Conservation (phyloP, 1,140 invertebrate genomes). For the Drosophila saltans region DNA sequence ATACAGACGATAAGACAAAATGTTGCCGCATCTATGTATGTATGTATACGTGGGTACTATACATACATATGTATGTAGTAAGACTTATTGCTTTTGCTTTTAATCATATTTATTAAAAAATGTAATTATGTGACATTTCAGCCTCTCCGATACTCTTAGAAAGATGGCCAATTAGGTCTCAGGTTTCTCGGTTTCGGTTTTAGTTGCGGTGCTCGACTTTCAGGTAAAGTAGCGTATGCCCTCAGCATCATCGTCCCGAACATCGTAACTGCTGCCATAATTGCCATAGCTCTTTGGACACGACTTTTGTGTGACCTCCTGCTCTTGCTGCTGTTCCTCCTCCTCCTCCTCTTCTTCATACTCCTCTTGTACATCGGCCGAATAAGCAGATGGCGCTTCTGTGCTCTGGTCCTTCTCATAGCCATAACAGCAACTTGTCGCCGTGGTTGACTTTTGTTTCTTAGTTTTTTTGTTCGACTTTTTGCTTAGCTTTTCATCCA, state of each 20-base stretch:
- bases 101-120: conserved; percentile 77
- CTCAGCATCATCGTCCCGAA: conserved; percentile 53
- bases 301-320: conserved; percentile 30
- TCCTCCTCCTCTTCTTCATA: conserved; percentile 22
- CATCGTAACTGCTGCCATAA: conserved; percentile 34
- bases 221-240: conserved; percentile 62
- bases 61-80: conserved; percentile 28
- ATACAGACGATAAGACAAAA: conserved; percentile 68
- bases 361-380: conserved; percentile 3
- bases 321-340: neutral
- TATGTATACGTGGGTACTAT: neutral
- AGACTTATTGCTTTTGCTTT: conserved; percentile 34
- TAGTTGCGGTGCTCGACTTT: neutral
- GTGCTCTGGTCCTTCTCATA: conserved; percentile 22
- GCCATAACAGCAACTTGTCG: conserved; percentile 27
- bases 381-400: conserved; percentile 3
- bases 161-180: conserved; percentile 25
- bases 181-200: neutral
- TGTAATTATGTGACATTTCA: conserved; percentile 55
- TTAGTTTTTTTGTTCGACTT: conserved; percentile 51
- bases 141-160: neutral
- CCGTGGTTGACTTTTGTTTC: conserved; percentile 26
- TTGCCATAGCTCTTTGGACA: conserved; percentile 24
- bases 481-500: conserved; percentile 46
- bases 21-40: conserved; percentile 1